Evolutionary conservation across 2,113 vertebrate genomes (phyloP).

Genomic region (Noturus placidus): DNA sequence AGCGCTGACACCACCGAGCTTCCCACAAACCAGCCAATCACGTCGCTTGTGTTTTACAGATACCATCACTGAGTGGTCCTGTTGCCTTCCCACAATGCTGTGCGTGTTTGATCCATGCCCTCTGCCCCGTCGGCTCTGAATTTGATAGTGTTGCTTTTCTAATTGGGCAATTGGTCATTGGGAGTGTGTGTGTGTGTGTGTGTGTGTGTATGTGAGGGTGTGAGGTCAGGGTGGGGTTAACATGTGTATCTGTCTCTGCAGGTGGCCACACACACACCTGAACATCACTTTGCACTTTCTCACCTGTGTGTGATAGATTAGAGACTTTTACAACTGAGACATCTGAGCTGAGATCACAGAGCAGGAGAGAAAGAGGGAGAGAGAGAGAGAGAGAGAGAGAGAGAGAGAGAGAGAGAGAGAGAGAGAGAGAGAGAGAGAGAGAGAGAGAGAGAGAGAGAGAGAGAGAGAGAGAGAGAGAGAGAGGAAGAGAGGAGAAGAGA

Average conservation of each 20-base stretch:
- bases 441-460: too few relatives aligned
- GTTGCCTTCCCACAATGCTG: conserved; percentile 32
- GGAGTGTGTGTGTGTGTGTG: neutral
- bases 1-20: conserved; percentile 35
- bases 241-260: conserved; percentile 32
- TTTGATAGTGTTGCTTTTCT: conserved; percentile 45
- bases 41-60: neutral
- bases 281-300: conserved; percentile 33
- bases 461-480: too few relatives aligned
- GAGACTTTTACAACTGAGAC: conserved; percentile 4
- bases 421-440: too few relatives aligned
- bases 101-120: conserved; percentile 45
- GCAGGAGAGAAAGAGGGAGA: too few relatives aligned
- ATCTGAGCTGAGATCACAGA: conserved; percentile 24
- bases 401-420: too few relatives aligned
- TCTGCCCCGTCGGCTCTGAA: conserved; percentile 35
- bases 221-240: conserved; percentile 9
- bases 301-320: conserved; percentile 30
- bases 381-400: too few relatives aligned
- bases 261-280: conserved; percentile 10
- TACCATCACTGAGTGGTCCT: conserved; percentile 11
- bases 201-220: neutral
- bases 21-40: conserved; percentile 28
- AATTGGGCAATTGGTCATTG: conserved; percentile 40
- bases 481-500: too few relatives aligned